Evolutionary conservation across 2,888 invertebrate species (phyloP).

Genomic region (Buathra laborator): DNA sequence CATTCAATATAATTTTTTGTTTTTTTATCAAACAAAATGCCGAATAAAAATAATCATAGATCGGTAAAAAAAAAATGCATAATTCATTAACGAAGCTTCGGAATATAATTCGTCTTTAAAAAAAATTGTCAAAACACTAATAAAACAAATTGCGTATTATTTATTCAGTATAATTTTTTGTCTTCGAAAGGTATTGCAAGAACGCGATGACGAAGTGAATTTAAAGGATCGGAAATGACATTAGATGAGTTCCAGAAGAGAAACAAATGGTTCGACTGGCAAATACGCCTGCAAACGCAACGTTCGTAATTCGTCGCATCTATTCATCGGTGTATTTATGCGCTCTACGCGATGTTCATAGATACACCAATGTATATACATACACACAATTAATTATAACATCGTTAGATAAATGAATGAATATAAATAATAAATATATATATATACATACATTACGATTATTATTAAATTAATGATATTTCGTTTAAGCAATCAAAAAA

Average conservation of each 20-base stretch:
- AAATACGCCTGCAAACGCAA: conserved; percentile 51
- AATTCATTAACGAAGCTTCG: too few species aligned
- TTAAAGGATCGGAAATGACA: conserved; percentile 36
- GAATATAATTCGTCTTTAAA: too few species aligned
- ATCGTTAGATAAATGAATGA: conserved; percentile 65
- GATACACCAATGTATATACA: conserved; percentile 72
- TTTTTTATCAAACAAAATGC: background rate
- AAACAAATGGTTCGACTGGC: conserved; percentile 24
- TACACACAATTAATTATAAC: conserved; percentile 59
- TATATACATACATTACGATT: conserved; percentile 43
- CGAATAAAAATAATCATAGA: background rate
- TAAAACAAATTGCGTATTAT: background rate
- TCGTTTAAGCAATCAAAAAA: conserved; percentile 76
- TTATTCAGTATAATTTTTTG: background rate
- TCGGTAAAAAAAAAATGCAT: too few species aligned
- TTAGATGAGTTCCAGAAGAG: conserved; percentile 18
- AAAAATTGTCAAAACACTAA: background rate
- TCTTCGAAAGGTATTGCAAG: background rate
- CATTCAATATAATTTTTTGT: background rate
- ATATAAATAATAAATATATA: conserved; percentile 62
- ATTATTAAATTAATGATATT: conserved; percentile 75
- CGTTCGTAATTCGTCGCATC: conserved; percentile 66
- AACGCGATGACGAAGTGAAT: background rate
- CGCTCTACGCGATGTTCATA: conserved; percentile 47
- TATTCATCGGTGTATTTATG: conserved; percentile 74